Evolutionary conservation across 2,888 invertebrate species (phyloP).

Genomic region (Tigriopus californicus): DNA sequence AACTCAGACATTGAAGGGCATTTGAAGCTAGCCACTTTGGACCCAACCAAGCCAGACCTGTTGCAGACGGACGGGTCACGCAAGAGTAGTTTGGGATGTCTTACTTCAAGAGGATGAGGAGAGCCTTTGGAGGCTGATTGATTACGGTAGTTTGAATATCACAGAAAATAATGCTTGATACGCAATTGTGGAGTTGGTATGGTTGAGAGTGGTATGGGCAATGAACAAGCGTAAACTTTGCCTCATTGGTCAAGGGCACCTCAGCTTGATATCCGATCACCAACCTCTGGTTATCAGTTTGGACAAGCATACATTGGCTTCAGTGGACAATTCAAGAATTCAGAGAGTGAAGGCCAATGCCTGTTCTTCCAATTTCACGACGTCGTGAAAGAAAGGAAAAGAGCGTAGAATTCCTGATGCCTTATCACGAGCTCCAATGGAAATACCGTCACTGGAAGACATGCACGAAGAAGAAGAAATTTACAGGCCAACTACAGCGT

Average conservation of each 20-base stretch:
- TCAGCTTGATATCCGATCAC: not conserved
- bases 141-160: constrained; percentile 11
- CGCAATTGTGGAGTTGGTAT: constrained; percentile 17
- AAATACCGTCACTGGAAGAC: too few species aligned
- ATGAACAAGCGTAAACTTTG: constrained; percentile 9
- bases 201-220: constrained; percentile 15
- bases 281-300: not conserved
- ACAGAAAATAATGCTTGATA: constrained; percentile 16
- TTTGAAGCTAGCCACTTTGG: not conserved
- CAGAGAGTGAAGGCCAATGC: not conserved
- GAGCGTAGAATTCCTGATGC: not conserved
- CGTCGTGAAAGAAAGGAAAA: not conserved
- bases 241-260: not conserved
- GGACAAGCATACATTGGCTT: not conserved
- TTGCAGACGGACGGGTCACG: not conserved
- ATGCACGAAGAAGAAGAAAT: too few species aligned
- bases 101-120: too few species aligned
- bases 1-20: not conserved
- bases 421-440: too few species aligned
- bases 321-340: not conserved
- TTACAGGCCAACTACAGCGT: too few species aligned
- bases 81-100: not conserved
- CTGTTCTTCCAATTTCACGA: not conserved
- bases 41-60: not conserved
- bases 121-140: too few species aligned